Percentiles rank a stretch among this genome's conserved stretches.
phyloP scores from a whole-genome alignment of 2,113 vertebrate genomes.

The Ginglymostoma cirratum region DNA sequence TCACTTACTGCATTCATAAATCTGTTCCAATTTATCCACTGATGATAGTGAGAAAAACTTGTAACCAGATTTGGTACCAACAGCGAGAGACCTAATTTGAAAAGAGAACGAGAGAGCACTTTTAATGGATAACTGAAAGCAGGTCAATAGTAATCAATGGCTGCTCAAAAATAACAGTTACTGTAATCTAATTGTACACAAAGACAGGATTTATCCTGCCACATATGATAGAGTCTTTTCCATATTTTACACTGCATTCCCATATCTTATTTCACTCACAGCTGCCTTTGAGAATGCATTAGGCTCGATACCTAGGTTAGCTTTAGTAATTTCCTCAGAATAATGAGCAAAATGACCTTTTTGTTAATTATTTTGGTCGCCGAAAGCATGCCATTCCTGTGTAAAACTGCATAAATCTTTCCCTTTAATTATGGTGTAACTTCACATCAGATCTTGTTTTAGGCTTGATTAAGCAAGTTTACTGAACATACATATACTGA shows the following conservation, averaged over 20 bases:
- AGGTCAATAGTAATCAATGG: background rate
- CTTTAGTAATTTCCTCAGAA: background rate
- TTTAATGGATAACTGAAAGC: background rate
- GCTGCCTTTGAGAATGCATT: background rate
- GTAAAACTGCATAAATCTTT: background rate
- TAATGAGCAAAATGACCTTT: background rate
- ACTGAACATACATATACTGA: background rate
- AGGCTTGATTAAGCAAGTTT: background rate
- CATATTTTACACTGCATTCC: background rate
- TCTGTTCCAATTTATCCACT: conserved; percentile 98
- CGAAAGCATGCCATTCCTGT: background rate
- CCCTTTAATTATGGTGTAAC: background rate
- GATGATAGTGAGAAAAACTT: conserved; percentile 97
- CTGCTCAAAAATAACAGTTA: background rate
- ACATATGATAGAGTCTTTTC: background rate
- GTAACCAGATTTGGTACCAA: conserved; percentile 96
- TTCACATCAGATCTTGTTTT: background rate
- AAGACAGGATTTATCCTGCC: background rate
- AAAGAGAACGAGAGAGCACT: conserved; percentile 41
- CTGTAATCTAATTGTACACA: background rate
- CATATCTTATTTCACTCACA: background rate
- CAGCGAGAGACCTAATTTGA: conserved; percentile 79
- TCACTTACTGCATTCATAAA: conserved; percentile 98
- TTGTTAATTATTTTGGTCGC: background rate
- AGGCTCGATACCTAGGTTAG: background rate